phyloP scores from a whole-genome alignment of 2,797 vertebrate genomes.

The Acanthiza pusilla region DNA sequence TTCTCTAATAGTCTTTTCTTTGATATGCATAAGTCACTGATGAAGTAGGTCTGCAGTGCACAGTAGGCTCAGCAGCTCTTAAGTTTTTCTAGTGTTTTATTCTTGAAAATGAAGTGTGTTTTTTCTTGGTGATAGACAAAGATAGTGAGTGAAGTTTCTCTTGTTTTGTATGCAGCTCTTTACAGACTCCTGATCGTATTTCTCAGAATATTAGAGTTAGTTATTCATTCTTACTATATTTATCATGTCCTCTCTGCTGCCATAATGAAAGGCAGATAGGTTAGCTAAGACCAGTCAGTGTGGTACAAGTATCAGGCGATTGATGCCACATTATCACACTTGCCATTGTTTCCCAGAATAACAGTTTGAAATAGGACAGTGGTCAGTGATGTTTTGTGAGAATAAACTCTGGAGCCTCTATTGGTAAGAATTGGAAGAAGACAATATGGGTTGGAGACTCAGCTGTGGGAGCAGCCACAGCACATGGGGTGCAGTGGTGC shows the following conservation, averaged over 20 bases:
- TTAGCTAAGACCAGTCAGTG: neutral
- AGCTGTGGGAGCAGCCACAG: neutral
- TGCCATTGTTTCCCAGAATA: neutral
- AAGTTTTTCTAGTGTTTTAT: neutral
- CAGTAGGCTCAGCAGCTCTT: neutral
- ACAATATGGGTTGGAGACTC: neutral
- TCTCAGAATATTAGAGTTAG: neutral
- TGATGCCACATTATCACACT: neutral
- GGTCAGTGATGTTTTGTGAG: neutral
- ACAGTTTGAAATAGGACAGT: neutral
- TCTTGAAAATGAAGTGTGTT: neutral
- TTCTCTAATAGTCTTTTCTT: neutral
- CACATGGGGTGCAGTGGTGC: accelerated
- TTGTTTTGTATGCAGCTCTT: neutral
- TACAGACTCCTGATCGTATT: neutral
- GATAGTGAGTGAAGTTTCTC: neutral
- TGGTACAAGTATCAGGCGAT: neutral
- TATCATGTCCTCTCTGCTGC: neutral
- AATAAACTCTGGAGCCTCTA: neutral
- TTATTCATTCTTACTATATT: neutral
- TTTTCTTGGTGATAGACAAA: neutral
- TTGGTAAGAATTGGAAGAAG: neutral
- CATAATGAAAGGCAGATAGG: neutral
- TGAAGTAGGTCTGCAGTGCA: neutral
- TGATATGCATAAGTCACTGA: neutral